Conservation (phyloP, 2,113 vertebrate species). For the Rhineura floridana region DNA sequence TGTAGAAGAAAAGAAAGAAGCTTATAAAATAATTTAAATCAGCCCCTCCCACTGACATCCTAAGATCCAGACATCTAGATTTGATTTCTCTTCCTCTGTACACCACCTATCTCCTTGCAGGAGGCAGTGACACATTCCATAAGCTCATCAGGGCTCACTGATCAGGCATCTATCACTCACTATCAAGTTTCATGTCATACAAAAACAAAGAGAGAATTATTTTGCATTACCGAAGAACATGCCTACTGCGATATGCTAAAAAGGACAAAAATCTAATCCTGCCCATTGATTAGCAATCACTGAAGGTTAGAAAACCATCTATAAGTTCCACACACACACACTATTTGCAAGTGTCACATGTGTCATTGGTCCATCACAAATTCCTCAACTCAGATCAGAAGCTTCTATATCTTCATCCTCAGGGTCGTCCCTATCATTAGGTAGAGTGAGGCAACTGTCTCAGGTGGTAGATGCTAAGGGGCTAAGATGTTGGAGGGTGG, state of each 20-base stretch:
- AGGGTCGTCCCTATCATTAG: too few species aligned
- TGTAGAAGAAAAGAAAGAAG: too few species aligned
- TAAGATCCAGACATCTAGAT: background rate
- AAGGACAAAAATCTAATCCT: background rate
- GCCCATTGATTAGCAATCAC: background rate
- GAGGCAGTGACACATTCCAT: background rate
- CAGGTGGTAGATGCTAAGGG: too few species aligned
- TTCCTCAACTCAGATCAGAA: background rate
- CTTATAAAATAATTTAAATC: too few species aligned
- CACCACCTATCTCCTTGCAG: background rate
- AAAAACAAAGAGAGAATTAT: background rate
- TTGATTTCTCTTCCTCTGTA: background rate
- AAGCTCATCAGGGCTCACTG: background rate
- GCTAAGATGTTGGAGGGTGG: too few species aligned
- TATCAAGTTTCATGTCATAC: background rate
- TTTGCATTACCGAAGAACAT: background rate
- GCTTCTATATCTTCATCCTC: background rate
- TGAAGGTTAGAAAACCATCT: background rate
- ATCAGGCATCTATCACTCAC: background rate
- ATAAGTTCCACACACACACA: too few species aligned
- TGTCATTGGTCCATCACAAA: background rate
- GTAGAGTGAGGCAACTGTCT: too few species aligned
- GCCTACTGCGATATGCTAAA: background rate
- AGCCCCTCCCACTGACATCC: too few species aligned
- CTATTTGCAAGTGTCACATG: background rate